phyloP scores from a whole-genome alignment of 2,888 invertebrate genomes.

The Cheilosia variabilis region DNA sequence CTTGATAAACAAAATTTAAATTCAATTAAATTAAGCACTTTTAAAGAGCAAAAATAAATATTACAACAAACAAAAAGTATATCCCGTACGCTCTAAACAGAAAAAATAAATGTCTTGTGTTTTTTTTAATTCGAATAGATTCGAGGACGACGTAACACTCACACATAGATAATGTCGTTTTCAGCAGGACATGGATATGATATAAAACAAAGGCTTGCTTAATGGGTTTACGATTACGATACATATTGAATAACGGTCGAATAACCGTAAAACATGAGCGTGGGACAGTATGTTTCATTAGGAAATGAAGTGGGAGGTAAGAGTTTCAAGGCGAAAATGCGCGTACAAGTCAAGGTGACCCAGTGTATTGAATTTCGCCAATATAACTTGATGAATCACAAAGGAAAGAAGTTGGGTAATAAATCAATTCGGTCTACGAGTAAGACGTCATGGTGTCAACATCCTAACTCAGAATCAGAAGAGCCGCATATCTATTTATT shows the following conservation, averaged over 20 bases:
- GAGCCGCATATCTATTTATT: neutral
- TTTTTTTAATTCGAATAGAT: slow-evolving; percentile 7
- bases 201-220: neutral
- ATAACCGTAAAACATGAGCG: too few species aligned
- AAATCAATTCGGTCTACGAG: slow-evolving; percentile 22
- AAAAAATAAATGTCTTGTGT: slow-evolving; percentile 24
- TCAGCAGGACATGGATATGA: neutral
- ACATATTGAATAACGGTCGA: neutral
- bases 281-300: too few species aligned
- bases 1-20: slow-evolving; percentile 72
- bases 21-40: slow-evolving; percentile 74
- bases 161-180: neutral
- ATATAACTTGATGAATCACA: slow-evolving; percentile 22
- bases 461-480: neutral
- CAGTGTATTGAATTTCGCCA: neutral
- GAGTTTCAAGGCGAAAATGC: slow-evolving; percentile 2
- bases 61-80: slow-evolving; percentile 64
- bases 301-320: neutral
- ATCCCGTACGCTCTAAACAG: slow-evolving; percentile 55
- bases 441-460: slow-evolving; percentile 40
- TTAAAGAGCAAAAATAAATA: slow-evolving; percentile 71
- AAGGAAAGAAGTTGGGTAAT: neutral
- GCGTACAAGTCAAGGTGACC: slow-evolving; percentile 30
- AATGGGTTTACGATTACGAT: neutral
- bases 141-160: neutral